Conservation (phyloP, 2,113 vertebrate species). For the Oostethus manadensis region DNA sequence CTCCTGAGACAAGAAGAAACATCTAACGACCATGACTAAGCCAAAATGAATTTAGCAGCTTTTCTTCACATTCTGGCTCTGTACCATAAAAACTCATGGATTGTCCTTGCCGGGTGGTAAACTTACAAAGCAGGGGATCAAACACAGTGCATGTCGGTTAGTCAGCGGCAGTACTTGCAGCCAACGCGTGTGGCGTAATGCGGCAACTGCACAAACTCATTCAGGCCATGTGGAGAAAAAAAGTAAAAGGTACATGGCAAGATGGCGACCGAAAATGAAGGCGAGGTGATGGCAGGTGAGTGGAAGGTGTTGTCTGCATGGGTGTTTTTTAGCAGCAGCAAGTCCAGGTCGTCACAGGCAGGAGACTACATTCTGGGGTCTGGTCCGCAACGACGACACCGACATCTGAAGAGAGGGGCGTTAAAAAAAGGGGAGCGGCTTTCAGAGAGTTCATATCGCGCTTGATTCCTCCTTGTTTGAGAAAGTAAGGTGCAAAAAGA, state of each 20-base stretch:
- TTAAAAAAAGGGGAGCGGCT: background rate
- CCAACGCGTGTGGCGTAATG: background rate
- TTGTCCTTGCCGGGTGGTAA: no score
- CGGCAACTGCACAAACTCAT: background rate
- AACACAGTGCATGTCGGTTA: no score
- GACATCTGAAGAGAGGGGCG: background rate
- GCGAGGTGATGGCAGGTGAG: slow-evolving; percentile 5
- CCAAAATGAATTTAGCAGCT: no score
- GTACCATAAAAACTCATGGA: no score
- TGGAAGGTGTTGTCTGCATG: slow-evolving; percentile 20
- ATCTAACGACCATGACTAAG: no score
- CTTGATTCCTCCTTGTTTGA: background rate
- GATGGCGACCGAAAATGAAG: background rate
- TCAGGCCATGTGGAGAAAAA: slow-evolving; percentile 7
- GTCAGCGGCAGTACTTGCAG: background rate
- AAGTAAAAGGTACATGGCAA: slow-evolving; percentile 19
- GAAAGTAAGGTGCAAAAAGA: slow-evolving; percentile 70
- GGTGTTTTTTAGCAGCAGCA: slow-evolving; percentile 55
- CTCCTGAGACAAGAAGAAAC: no score
- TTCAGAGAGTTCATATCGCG: background rate
- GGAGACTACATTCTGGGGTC: slow-evolving; percentile 67
- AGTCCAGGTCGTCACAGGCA: slow-evolving; percentile 32
- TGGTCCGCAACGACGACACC: slow-evolving; percentile 32
- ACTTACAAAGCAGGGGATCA: no score
- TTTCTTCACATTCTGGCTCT: no score